These are phyloP conservation scores for Cotesia congregata DNA, from an alignment of 2,888 invertebrate species.

Conservation along the genomic window DNA sequence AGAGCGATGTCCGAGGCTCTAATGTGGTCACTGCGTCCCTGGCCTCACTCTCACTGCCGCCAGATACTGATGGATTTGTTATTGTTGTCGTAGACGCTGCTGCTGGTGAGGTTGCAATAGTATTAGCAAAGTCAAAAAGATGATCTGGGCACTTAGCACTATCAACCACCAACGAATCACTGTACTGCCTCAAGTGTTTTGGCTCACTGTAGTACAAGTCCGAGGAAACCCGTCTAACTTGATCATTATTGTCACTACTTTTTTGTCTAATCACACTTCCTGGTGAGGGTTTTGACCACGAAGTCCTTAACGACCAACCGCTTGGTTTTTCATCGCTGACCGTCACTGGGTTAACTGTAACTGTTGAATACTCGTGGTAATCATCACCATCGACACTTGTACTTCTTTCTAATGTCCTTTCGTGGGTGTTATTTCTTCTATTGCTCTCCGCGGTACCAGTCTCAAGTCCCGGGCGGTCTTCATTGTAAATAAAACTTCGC, in stretches of 20 bases:
- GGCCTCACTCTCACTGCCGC: slow-evolving; percentile 57
- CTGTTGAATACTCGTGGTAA: slow-evolving; percentile 53
- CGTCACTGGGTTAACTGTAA: slow-evolving; percentile 21
- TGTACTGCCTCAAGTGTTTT: slow-evolving; percentile 61
- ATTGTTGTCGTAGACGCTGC: background rate
- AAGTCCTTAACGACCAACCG: slow-evolving; percentile 19
- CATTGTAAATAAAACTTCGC: slow-evolving; percentile 61
- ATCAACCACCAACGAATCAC: slow-evolving; percentile 63
- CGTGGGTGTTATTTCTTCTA: slow-evolving; percentile 37
- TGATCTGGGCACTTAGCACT: slow-evolving; percentile 47
- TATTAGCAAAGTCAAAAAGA: slow-evolving; percentile 44
- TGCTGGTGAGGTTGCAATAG: too few relatives aligned
- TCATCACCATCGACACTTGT: slow-evolving; percentile 60
- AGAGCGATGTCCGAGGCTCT: slow-evolving; percentile 60
- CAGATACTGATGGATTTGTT: slow-evolving; percentile 47
- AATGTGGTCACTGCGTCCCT: slow-evolving; percentile 62
- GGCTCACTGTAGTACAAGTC: slow-evolving; percentile 35
- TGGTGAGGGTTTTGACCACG: slow-evolving; percentile 27
- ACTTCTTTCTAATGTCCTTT: slow-evolving; percentile 57
- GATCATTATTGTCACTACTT: slow-evolving; percentile 29
- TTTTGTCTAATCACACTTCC: slow-evolving; percentile 24
- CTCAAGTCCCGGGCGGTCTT: slow-evolving; percentile 51
- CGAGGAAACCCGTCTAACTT: slow-evolving; percentile 21
- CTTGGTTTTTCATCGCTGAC: slow-evolving; percentile 37
- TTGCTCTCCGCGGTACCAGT: slow-evolving; percentile 38